Evolutionary conservation across 2,888 invertebrate species (phyloP), one percentile per base, ranked within the genome.

Genomic region (Spilarctia lutea): DNA sequence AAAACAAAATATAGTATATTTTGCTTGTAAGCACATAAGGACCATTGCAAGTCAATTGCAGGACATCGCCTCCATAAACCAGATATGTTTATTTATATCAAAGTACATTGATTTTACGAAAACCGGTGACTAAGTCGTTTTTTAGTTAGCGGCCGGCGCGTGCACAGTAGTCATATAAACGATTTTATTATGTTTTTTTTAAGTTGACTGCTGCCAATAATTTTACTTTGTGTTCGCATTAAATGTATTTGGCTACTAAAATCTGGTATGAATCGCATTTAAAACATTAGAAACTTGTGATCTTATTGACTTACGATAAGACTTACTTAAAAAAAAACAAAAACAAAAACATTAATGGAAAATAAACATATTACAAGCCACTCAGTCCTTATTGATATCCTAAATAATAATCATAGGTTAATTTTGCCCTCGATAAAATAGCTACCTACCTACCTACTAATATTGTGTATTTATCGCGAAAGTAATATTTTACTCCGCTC

Each of bases 161-260:
- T 80, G 75, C 71, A 67, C 11, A 66, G 65, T 73, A 70, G 71
- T 48, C 27, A 68, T 74, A 69, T 76, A 67, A 77, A 76, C 67
- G 30, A 81, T 78, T 79, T 74, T 72, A 76, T 75, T 65, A 72
- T 71, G n/a, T 79, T 78, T 81, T 75, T 79, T 68, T 75, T 77
- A 67, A 52, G 71, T 65, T 63, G 71, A 77, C 73, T 65, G 45
- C 72, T 73, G 75, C 72, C 74, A 81, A 78, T 83, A 66, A 75
- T 73, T 73, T 71, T 42, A 73, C 72, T 78, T 73, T 68, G 33
- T 68, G 48, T 72, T 74, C 20, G 33, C 18, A 65, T 30, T 73
- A 65, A 66, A 71, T 42, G 39, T 72, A 52, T 81, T 70, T 35
- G n/a, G 11, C 48, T 66, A 72, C 65, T n/a, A 71, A 33, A 30